Percentiles rank a stretch among this genome's conserved stretches.
Conservation (phyloP, 2,113 vertebrate species). For the Trogon surrucura region DNA sequence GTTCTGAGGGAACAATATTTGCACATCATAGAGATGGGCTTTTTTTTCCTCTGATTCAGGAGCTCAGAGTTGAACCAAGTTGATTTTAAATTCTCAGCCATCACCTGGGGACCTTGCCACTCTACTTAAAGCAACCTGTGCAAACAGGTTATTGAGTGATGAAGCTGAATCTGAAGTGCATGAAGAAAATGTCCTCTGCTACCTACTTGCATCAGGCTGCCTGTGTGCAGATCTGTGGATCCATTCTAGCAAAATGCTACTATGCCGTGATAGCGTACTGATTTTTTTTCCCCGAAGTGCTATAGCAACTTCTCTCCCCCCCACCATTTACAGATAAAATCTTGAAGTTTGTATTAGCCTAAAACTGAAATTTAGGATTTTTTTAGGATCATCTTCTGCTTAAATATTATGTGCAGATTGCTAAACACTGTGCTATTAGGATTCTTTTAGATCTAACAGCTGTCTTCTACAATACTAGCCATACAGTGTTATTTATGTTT, state of each 20-base stretch:
- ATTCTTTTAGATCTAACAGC: background rate
- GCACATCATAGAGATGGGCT: rapidly evolving
- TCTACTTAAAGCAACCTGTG: background rate
- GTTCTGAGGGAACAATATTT: background rate
- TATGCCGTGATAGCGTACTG: background rate
- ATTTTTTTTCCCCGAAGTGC: background rate
- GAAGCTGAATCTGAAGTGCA: background rate
- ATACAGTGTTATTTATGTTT: slow-evolving; percentile 16
- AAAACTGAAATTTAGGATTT: background rate
- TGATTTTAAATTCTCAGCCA: background rate
- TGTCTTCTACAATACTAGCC: background rate
- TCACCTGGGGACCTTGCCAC: background rate
- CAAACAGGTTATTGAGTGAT: background rate
- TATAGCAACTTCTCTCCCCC: background rate
- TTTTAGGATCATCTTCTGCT: background rate
- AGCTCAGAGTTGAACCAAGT: background rate
- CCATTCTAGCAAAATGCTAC: background rate
- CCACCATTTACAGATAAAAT: background rate
- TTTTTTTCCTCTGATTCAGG: background rate
- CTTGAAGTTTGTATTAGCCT: background rate
- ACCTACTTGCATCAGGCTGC: background rate
- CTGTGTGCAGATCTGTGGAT: background rate
- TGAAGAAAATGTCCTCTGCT: background rate
- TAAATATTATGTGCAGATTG: background rate
- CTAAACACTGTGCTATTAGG: background rate